Percentiles rank a stretch among this genome's conserved stretches.
These are phyloP conservation scores for Podargus strigoides DNA, from an alignment of 2,797 vertebrate genomes.

Conservation along the genomic window DNA sequence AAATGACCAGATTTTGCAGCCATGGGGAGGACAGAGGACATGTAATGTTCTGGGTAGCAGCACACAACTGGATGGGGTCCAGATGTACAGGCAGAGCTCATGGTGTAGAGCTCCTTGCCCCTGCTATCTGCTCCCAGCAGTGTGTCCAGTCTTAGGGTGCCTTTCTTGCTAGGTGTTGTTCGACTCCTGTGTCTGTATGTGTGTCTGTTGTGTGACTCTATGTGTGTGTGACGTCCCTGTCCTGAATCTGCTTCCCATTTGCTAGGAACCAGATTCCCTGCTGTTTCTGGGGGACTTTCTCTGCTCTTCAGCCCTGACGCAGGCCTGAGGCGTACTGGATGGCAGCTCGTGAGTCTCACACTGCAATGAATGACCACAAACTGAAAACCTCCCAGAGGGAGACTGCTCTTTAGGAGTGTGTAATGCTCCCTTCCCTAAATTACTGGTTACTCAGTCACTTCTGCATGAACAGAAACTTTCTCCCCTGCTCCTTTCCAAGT, in stretches of 20 bases:
- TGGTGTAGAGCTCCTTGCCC: background rate
- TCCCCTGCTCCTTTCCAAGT: conserved; percentile 49
- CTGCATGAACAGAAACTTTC: conserved; percentile 69
- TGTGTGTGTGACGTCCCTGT: background rate
- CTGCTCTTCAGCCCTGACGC: background rate
- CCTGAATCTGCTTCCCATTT: conserved; percentile 25
- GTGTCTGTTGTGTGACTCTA: background rate
- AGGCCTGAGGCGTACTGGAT: conserved; percentile 22
- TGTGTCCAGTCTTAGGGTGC: fast-evolving
- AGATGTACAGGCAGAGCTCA: background rate
- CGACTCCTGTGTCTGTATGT: background rate
- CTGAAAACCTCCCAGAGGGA: conserved; percentile 50
- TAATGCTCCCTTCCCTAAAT: conserved; percentile 64
- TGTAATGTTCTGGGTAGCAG: background rate
- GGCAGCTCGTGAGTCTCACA: conserved; percentile 40
- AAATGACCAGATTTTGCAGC: background rate
- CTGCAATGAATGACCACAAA: conserved; percentile 55
- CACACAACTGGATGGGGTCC: background rate
- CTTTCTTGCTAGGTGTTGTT: background rate
- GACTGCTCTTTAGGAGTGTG: conserved; percentile 57
- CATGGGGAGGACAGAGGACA: background rate
- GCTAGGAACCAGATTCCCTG: background rate
- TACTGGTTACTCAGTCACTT: conserved; percentile 60
- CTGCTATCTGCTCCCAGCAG: fast-evolving
- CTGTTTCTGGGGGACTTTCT: conserved; percentile 38